These are phyloP conservation scores for Takifugu rubripes DNA, from an alignment of 2,797 vertebrate genomes.

Conservation along the genomic window DNA sequence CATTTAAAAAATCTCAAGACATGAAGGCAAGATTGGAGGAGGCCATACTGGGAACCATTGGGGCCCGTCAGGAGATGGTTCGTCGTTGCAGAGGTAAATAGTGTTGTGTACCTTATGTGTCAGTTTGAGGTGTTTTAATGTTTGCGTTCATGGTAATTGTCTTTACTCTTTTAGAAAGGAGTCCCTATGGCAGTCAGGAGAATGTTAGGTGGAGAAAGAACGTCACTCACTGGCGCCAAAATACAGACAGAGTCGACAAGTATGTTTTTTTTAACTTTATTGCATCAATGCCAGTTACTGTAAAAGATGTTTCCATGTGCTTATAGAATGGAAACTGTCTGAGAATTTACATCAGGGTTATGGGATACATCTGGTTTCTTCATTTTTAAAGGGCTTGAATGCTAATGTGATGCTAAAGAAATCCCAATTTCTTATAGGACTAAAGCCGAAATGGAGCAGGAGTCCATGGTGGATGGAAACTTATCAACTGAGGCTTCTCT, in stretches of 20 bases:
- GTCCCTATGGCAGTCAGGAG: constrained; percentile 86
- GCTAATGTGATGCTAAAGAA: neutral
- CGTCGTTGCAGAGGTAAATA: constrained; percentile 83
- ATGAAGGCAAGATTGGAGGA: constrained; percentile 93
- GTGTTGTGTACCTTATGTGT: neutral
- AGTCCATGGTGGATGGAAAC: constrained; percentile 89
- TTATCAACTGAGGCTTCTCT: constrained; percentile 86
- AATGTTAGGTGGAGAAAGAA: constrained; percentile 93
- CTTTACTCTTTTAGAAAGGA: constrained; percentile 76
- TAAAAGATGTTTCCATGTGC: neutral
- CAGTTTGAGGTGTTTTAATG: neutral
- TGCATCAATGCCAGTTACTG: neutral
- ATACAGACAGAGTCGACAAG: constrained; percentile 88
- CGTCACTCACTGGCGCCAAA: constrained; percentile 87
- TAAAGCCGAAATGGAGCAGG: constrained; percentile 88
- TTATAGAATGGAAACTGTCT: neutral
- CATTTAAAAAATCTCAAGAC: constrained; percentile 92
- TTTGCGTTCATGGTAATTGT: neutral
- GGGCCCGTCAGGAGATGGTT: constrained; percentile 93
- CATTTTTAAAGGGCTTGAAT: neutral
- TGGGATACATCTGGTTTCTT: neutral
- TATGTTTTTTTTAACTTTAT: constrained; percentile 53
- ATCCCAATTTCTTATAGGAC: constrained; percentile 65
- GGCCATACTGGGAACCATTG: constrained; percentile 88
- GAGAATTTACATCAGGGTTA: neutral